phyloP scores from a whole-genome alignment of 2,113 vertebrate species.

The Tricholaema leucomelas region DNA sequence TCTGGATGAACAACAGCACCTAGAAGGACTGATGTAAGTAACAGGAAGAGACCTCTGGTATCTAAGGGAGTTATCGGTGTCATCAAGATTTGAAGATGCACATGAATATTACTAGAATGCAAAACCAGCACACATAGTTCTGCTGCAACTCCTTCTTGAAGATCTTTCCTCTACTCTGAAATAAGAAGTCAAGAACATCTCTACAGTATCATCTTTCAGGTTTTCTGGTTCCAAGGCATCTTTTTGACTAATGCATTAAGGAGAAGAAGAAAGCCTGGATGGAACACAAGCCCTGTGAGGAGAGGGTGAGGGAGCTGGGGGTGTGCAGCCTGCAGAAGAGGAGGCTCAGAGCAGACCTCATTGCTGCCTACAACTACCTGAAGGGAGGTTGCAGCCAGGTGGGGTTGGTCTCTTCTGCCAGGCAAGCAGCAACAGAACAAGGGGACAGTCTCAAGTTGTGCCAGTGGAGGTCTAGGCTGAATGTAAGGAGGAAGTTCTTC shows the following conservation, averaged over 20 bases:
- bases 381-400: no score
- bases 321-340: no score
- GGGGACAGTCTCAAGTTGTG: no score
- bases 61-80: not conserved
- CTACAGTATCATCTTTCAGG: not conserved
- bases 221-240: not conserved
- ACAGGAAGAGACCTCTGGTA: not conserved
- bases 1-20: constrained; percentile 26
- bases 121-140: not conserved
- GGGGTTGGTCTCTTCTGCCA: no score
- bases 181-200: not conserved
- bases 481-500: no score
- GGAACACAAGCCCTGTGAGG: not conserved
- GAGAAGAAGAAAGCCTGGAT: not conserved
- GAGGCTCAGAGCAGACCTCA: no score
- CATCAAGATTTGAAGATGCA: not conserved
- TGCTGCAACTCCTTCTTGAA: not conserved
- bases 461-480: no score
- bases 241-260: not conserved
- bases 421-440: no score
- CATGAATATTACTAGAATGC: not conserved
- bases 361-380: no score
- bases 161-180: not conserved
- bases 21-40: not conserved
- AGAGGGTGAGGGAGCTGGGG: no score